phyloP scores from a whole-genome alignment of 2,113 vertebrate species.

The Cepphus grylle region DNA sequence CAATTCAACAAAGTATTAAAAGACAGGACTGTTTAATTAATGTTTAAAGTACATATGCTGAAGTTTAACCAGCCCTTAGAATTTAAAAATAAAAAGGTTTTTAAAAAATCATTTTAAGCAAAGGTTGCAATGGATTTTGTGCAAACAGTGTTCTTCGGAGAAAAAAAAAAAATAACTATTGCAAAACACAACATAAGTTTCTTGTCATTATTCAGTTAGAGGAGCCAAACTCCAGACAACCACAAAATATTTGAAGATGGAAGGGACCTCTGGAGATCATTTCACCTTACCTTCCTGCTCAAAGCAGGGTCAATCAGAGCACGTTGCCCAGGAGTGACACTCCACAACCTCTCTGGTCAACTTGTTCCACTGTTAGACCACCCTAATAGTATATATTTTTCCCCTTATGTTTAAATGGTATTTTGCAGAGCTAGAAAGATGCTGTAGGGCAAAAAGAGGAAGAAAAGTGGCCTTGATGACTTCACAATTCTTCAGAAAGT shows the following conservation, averaged over 20 bases:
- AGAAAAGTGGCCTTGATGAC: neutral
- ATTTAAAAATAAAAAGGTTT: neutral
- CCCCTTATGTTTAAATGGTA: neutral
- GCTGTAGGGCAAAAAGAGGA: neutral
- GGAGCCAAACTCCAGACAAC: neutral
- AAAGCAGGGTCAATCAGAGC: neutral
- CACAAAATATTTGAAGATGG: neutral
- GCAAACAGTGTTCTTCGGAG: neutral
- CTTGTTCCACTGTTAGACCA: neutral
- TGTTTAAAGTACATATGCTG: neutral
- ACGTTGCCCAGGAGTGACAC: neutral
- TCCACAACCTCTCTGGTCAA: neutral
- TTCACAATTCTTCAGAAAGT: neutral
- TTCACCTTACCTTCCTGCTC: neutral
- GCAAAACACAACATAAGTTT: neutral
- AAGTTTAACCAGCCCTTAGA: neutral
- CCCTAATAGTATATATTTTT: neutral
- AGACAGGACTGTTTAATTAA: neutral
- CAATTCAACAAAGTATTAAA: neutral
- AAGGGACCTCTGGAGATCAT: neutral
- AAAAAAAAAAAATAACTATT: neutral
- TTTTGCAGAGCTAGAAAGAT: neutral
- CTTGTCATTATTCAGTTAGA: neutral
- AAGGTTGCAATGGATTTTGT: neutral
- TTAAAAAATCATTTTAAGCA: neutral